Percentiles rank a stretch among this genome's conserved stretches.
phyloP scores from a whole-genome alignment of 2,113 vertebrate genomes.

The Mormyrus iriodes region DNA sequence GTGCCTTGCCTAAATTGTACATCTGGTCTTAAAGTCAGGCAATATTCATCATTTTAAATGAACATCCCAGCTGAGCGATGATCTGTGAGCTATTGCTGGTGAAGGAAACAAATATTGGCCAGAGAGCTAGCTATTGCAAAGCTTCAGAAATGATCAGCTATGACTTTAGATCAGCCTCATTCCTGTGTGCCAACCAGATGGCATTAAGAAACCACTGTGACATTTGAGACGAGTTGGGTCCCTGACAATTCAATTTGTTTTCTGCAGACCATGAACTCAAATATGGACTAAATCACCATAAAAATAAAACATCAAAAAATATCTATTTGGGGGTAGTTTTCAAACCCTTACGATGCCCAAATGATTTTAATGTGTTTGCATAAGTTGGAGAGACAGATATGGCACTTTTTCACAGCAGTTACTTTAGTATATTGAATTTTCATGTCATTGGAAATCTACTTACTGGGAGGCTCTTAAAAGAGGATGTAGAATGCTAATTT shows the following conservation, averaged over 20 bases:
- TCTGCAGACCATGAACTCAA: background rate
- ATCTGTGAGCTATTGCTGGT: background rate
- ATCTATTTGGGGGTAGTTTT: background rate
- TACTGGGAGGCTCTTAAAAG: background rate
- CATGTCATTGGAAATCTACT: background rate
- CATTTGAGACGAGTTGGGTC: background rate
- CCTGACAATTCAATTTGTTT: conserved; percentile 10
- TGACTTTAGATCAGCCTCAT: background rate
- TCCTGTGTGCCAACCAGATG: background rate
- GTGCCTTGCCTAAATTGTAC: background rate
- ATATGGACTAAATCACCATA: background rate
- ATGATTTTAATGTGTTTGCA: background rate
- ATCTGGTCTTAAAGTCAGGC: conserved; percentile 10
- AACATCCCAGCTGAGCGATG: background rate
- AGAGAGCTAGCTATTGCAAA: background rate
- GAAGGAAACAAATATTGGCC: background rate
- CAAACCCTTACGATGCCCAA: background rate
- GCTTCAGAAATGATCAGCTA: background rate
- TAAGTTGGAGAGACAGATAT: background rate
- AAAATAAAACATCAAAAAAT: conserved; percentile 1
- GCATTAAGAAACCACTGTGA: background rate
- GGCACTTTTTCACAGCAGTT: background rate
- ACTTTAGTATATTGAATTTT: background rate
- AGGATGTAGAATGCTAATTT: background rate
- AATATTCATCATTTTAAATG: conserved; percentile 3